These are phyloP conservation scores for Temnothorax longispinosus DNA, from an alignment of 1,140 invertebrate species.

Conservation along the genomic window DNA sequence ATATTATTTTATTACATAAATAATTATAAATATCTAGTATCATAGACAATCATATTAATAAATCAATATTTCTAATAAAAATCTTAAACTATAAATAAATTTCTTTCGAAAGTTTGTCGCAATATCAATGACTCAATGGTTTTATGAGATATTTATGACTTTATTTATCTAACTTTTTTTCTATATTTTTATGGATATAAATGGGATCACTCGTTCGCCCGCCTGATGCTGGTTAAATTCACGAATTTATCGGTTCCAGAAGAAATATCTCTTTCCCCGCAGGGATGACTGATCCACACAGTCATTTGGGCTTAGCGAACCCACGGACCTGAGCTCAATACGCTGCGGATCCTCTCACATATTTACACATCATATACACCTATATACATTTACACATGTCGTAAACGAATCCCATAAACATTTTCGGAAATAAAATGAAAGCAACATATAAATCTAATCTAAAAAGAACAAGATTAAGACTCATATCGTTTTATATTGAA, in stretches of 20 bases:
- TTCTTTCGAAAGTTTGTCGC: background rate
- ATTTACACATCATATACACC: background rate
- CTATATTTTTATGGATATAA: background rate
- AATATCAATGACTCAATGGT: too few species aligned
- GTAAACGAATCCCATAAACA: background rate
- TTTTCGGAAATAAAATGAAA: background rate
- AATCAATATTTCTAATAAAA: background rate
- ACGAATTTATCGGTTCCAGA: slow-evolving; percentile 29
- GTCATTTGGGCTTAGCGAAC: background rate
- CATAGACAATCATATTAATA: background rate
- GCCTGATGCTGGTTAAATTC: background rate
- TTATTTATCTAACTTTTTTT: too few species aligned
- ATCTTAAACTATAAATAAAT: background rate
- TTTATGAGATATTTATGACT: background rate
- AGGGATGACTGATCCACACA: background rate
- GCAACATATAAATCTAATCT: background rate
- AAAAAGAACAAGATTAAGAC: background rate
- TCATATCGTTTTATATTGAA: background rate
- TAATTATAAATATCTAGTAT: background rate
- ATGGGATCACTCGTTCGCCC: background rate
- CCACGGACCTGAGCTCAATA: background rate
- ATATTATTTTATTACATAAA: background rate
- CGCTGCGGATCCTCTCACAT: background rate
- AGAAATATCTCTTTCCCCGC: slow-evolving; percentile 14
- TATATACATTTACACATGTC: background rate